phyloP scores from a whole-genome alignment of 2,113 vertebrate species.

The Coregonus clupeaformis region DNA sequence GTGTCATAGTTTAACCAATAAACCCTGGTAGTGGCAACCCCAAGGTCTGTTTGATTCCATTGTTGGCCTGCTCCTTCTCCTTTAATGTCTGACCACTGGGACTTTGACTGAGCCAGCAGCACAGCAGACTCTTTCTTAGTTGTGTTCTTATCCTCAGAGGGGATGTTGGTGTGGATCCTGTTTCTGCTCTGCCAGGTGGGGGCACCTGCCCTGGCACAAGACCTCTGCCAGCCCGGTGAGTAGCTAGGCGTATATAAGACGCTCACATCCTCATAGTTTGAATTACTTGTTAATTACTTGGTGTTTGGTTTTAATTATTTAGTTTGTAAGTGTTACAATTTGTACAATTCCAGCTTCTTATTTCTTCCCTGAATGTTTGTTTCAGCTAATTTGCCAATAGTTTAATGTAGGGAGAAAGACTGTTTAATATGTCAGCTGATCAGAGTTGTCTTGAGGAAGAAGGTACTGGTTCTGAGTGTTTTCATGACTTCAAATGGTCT shows the following conservation, averaged over 20 bases:
- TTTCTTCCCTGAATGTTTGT: neutral
- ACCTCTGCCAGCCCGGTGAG: neutral
- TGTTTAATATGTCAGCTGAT: neutral
- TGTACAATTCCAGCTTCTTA: neutral
- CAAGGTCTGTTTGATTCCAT: slow-evolving; percentile 10
- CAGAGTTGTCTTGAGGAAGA: neutral
- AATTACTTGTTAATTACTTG: neutral
- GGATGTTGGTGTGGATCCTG: slow-evolving; percentile 73
- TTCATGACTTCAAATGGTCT: neutral
- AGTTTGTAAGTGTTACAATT: neutral
- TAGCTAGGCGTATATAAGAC: neutral
- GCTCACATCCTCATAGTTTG: neutral
- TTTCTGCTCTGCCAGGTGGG: slow-evolving; percentile 59
- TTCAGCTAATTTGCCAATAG: neutral
- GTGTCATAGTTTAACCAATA: slow-evolving; percentile 67
- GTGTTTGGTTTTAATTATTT: neutral
- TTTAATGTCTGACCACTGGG: slow-evolving; percentile 49
- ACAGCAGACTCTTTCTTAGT: slow-evolving; percentile 33
- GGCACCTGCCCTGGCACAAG: slow-evolving; percentile 45
- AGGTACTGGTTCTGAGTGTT: neutral
- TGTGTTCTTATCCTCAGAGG: slow-evolving; percentile 43
- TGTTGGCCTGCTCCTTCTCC: slow-evolving; percentile 45
- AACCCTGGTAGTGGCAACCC: slow-evolving; percentile 23
- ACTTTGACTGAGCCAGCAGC: slow-evolving; percentile 63
- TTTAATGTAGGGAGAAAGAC: neutral